Conservation (phyloP, 2,113 vertebrate genomes). For the Dissostichus mawsoni region DNA sequence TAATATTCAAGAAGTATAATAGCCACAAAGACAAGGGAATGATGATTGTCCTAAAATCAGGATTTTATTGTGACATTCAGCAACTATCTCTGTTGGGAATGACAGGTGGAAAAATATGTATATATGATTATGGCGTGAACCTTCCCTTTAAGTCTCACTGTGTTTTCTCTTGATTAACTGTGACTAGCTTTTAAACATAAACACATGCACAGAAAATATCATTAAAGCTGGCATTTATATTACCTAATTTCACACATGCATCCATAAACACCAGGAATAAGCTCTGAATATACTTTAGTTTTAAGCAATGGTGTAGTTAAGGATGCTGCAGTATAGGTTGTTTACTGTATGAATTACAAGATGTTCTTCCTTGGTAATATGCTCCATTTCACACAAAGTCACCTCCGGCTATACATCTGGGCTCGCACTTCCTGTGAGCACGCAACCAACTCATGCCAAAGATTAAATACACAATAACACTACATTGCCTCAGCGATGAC, state of each 20-base stretch:
- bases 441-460: slow-evolving; percentile 17
- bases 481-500: slow-evolving; percentile 26
- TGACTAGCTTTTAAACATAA: neutral
- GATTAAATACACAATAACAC: slow-evolving; percentile 49
- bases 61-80: neutral
- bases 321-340: neutral
- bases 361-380: neutral
- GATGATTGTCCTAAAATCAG: slow-evolving; percentile 11
- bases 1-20: neutral
- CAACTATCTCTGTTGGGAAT: neutral
- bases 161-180: neutral
- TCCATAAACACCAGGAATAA: slow-evolving; percentile 8
- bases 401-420: slow-evolving; percentile 44
- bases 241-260: neutral
- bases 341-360: slow-evolving; percentile 19
- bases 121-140: too few species aligned
- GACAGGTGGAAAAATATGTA: too few species aligned
- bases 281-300: neutral
- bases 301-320: neutral
- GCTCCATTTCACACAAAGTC: slow-evolving; percentile 43
- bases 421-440: slow-evolving; percentile 15
- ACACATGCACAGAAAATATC: neutral
- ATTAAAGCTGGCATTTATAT: neutral
- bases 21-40: neutral
- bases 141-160: neutral